A percentile compares a stretch with the other conserved stretches of the same genome.
Conservation (phyloP, 2,888 invertebrate genomes). For the Strigamia crassipes region DNA sequence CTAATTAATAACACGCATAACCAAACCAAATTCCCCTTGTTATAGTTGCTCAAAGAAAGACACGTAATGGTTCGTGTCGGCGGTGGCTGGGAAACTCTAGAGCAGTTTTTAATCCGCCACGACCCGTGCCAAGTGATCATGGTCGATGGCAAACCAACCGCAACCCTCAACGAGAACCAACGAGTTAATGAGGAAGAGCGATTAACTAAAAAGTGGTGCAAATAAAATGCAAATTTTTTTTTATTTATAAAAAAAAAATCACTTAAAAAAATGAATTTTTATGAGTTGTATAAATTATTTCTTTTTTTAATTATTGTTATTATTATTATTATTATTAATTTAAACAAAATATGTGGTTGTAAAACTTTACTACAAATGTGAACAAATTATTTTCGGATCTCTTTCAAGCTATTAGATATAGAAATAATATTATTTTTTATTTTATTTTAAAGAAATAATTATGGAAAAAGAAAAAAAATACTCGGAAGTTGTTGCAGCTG, state of each 20-base stretch:
- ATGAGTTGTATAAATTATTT: background rate
- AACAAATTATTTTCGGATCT: background rate
- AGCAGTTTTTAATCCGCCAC: conserved; percentile 86
- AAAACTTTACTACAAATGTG: conserved; percentile 1
- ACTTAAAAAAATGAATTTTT: background rate
- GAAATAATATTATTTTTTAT: background rate
- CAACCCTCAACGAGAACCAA: conserved; percentile 24
- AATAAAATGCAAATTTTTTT: background rate
- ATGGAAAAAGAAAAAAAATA: background rate
- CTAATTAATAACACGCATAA: background rate
- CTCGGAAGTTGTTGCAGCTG: background rate
- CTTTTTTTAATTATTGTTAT: background rate
- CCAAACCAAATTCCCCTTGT: conserved; percentile 51
- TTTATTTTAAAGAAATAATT: background rate
- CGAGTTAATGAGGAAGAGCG: conserved; percentile 22
- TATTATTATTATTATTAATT: background rate
- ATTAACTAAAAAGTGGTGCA: background rate
- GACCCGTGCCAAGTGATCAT: conserved; percentile 73
- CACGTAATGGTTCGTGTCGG: conserved; percentile 96
- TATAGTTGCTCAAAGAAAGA: conserved; percentile 82
- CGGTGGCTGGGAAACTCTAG: conserved; percentile 91
- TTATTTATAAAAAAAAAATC: no score
- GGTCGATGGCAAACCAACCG: conserved; percentile 47
- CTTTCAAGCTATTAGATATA: background rate
- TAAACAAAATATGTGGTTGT: background rate